Conservation (phyloP, 2,113 vertebrate species). For the Baryphthengus martii region DNA sequence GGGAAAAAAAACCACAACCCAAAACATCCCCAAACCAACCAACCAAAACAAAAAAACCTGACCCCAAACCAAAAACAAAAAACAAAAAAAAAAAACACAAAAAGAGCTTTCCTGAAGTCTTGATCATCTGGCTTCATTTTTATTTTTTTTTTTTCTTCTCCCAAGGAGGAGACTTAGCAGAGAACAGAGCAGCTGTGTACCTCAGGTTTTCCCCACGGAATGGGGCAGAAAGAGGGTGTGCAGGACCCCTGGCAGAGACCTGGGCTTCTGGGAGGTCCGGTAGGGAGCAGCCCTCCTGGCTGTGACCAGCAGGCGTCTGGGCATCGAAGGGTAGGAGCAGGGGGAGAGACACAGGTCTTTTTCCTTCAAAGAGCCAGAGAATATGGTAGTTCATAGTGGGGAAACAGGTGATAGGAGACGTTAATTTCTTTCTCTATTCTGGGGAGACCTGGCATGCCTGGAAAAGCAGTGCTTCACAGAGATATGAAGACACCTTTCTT, state of each 20-base stretch:
- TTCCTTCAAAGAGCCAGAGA: not conserved
- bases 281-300: not conserved
- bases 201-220: not conserved
- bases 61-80: no score
- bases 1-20: not conserved
- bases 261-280: not conserved
- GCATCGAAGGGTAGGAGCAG: not conserved
- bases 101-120: not conserved
- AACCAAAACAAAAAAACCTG: no score
- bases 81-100: no score
- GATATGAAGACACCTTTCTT: not conserved
- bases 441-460: not conserved
- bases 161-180: not conserved
- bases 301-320: not conserved
- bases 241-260: not conserved
- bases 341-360: not conserved
- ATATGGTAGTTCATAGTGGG: fast-evolving
- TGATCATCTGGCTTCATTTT: not conserved
- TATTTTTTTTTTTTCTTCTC: not conserved
- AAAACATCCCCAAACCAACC: not conserved
- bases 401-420: not conserved
- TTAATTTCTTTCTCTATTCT: not conserved
- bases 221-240: not conserved
- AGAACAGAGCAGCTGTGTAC: not conserved
- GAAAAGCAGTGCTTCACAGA: not conserved